Evolutionary conservation across 2,113 vertebrate genomes (phyloP).

Genomic region (Oplegnathus fasciatus): DNA sequence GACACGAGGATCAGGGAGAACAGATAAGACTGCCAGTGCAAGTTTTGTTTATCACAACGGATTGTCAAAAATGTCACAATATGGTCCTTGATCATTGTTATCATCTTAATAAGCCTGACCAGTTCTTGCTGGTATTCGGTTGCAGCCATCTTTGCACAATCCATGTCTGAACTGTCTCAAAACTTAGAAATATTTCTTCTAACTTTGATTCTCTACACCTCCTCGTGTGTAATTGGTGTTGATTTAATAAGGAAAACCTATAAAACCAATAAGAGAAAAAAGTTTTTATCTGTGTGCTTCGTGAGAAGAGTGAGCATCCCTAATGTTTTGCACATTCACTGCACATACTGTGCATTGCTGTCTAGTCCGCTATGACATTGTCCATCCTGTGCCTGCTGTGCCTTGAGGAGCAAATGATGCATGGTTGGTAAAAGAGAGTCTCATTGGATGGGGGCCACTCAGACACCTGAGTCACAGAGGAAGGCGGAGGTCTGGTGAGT

Average conservation of each 20-base stretch:
- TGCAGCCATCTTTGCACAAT: not conserved
- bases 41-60: conserved; percentile 44
- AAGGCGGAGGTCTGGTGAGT: conserved; percentile 67
- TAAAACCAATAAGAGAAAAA: not conserved
- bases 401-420: conserved; percentile 49
- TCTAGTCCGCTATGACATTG: conserved; percentile 21
- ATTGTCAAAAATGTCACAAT: conserved; percentile 47
- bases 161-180: not conserved
- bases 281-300: not conserved
- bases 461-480: conserved; percentile 78
- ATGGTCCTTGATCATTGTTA: conserved; percentile 24
- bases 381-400: conserved; percentile 33
- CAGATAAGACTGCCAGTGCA: conserved; percentile 55
- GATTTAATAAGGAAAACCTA: not conserved
- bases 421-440: conserved; percentile 36
- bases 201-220: not conserved
- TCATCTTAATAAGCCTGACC: not conserved
- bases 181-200: not conserved
- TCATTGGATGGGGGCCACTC: conserved; percentile 58
- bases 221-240: not conserved
- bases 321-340: conserved; percentile 30
- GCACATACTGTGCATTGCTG: conserved; percentile 19
- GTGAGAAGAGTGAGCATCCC: conserved; percentile 2
- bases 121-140: not conserved
- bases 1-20: conserved; percentile 26